Base-by-base conservation (phyloP, 2,888 invertebrate genomes). In the Cepaea hortensis region DNA sequence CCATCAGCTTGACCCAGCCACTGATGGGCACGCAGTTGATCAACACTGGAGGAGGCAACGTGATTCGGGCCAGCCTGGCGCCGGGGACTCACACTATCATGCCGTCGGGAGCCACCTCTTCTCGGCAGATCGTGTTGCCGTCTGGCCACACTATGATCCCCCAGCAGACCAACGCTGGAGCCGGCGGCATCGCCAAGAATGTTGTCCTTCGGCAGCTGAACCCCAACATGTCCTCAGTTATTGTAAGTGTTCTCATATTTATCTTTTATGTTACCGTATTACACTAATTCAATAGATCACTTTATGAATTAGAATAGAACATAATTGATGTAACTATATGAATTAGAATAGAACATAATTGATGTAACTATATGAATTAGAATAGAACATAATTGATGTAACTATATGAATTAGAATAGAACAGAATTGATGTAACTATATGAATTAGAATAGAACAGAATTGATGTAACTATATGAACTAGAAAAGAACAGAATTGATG, bases 1-100 rank as follows among this genome's bases (percentile, higher is more conserved):
- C 87, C 20, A 81, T 87, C 50, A 87, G 76, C 61, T 72, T 87
- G 75, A 79, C 87, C 13, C 87, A 87, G 84, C 87, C 84, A 7
- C 50, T 84, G 35, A 76, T 87, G 3, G 84, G 87, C n/a, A 87
- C 87, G 23, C 87, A 87, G 68, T n/a, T 87, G 65, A 80, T 87
- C 50, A 84, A 84, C 20, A 77, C 81, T 55, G 76, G 62, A n/a
- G 84, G 65, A 70, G 79, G 83, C n/a, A 84, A 84, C 55, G 84
- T 87, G 48, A 84, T 87, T 23, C 80, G 81, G 4, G 55, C 84
- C 50, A 84, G 50, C 46, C 65, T 87, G 73, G 75, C 87, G 15
- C 84, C 77, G 11, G 80, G 70, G 4, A 72, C 68, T 3, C 86
- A 70, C 46, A 80, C 85, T 55, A 68, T 85, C 50, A 80, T 85